A percentile compares a stretch with the other conserved stretches of the same genome.
Evolutionary conservation across 2,888 invertebrate genomes (phyloP).

Genomic region (Ormyrus pomaceus): DNA sequence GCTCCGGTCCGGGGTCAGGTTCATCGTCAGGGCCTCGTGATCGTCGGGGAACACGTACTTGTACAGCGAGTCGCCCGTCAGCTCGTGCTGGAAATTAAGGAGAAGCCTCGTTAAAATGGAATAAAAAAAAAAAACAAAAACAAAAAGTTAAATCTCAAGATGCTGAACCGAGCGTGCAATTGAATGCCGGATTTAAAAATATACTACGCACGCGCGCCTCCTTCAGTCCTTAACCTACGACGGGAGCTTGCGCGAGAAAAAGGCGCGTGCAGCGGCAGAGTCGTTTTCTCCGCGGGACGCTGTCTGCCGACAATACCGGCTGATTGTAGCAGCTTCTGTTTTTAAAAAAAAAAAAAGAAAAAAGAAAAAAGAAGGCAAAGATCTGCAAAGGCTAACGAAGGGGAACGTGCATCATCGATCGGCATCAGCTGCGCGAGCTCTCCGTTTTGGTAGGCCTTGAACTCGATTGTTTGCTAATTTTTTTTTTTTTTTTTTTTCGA

Average conservation of each 20-base stretch:
- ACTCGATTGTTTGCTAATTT: too few species aligned
- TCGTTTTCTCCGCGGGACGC: constrained; percentile 12
- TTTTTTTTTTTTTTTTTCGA: too few species aligned
- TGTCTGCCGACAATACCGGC: constrained; percentile 2
- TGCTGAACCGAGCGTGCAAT: too few species aligned
- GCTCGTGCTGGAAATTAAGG: constrained; percentile 81
- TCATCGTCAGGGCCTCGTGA: constrained; percentile 83
- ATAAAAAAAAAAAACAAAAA: not conserved
- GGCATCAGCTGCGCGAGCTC: too few species aligned
- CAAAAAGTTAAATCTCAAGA: too few species aligned
- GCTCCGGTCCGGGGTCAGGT: constrained; percentile 77
- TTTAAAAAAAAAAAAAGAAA: too few species aligned
- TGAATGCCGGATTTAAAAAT: too few species aligned
- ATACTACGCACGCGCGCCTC: too few species aligned
- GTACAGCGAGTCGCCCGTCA: constrained; percentile 88
- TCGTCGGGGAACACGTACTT: constrained; percentile 89
- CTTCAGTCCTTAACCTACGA: not conserved
- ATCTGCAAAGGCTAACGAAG: too few species aligned
- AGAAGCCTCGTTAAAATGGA: not conserved
- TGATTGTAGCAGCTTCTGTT: not conserved
- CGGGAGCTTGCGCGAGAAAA: not conserved
- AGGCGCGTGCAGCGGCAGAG: constrained; percentile 2
- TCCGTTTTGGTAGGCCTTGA: too few species aligned
- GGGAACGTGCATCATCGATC: too few species aligned
- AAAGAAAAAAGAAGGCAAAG: too few species aligned